These are phyloP conservation scores for Rhinolophus sinicus DNA, from an alignment of 2,113 vertebrate species.

Conservation along the genomic window DNA sequence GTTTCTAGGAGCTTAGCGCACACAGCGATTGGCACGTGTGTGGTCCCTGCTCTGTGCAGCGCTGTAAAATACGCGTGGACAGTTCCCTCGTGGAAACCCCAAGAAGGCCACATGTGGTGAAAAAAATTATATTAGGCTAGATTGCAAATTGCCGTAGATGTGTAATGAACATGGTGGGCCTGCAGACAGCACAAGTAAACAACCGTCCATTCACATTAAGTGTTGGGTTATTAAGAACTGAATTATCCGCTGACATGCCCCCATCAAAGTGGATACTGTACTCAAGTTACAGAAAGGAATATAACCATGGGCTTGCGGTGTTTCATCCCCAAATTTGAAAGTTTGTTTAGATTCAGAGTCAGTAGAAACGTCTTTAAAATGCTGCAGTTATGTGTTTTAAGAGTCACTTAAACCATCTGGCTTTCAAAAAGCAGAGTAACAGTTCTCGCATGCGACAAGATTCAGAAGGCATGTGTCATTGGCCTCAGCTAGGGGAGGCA, in stretches of 20 bases:
- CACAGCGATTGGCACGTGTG: neutral
- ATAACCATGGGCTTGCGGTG: neutral
- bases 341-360: conserved; percentile 13
- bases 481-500: neutral
- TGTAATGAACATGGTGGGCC: neutral
- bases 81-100: neutral
- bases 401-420: conserved; percentile 27
- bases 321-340: neutral
- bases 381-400: neutral
- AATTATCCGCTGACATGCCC: neutral
- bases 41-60: neutral
- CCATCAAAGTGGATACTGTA: neutral
- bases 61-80: accelerated
- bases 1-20: neutral
- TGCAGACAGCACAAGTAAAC: neutral
- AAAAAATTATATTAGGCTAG: neutral
- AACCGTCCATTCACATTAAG: neutral
- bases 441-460: neutral
- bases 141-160: neutral
- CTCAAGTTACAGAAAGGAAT: neutral
- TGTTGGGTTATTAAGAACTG: neutral
- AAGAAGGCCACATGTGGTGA: neutral
- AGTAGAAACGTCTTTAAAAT: conserved; percentile 40
- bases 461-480: neutral
- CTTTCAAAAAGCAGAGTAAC: conserved; percentile 44